Percentiles rank a stretch among this genome's conserved stretches.
phyloP scores from a whole-genome alignment of 2,888 invertebrate genomes.

The Xylota segnis region DNA sequence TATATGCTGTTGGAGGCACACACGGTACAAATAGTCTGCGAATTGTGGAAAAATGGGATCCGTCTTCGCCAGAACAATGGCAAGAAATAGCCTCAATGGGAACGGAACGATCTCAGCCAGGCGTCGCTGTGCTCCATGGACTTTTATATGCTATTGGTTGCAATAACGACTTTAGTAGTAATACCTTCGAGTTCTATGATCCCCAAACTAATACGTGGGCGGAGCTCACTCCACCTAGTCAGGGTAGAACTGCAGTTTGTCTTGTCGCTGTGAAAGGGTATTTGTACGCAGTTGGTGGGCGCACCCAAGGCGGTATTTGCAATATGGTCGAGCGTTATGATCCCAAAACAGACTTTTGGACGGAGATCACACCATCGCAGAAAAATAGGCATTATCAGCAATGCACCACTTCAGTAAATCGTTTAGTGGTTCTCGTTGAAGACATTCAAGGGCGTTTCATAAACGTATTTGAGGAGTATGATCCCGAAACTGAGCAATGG shows the following conservation, averaged over 20 bases:
- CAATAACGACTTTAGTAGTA: conserved; percentile 5
- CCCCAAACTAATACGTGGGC: conserved; percentile 38
- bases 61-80: conserved; percentile 3
- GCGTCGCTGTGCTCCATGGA: conserved; percentile 21
- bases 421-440: conserved; percentile 19
- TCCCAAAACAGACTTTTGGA: conserved; percentile 3
- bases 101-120: not conserved
- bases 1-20: conserved; percentile 35
- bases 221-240: not conserved
- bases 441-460: not conserved
- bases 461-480: conserved; percentile 27
- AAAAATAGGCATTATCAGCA: conserved; percentile 10
- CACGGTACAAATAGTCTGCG: not conserved
- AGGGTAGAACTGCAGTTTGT: not conserved
- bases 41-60: conserved; percentile 33
- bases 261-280: not conserved
- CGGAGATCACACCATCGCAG: conserved; percentile 18
- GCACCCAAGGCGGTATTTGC: conserved; percentile 5
- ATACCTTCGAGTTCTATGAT: conserved; percentile 21
- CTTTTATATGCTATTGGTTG: conserved; percentile 17
- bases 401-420: conserved; percentile 1
- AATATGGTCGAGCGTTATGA: conserved; percentile 34
- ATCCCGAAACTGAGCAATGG: conserved; percentile 30
- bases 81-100: conserved; percentile 8
- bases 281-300: conserved; percentile 36